Conservation (phyloP, 2,888 invertebrate species). For the Patella depressa region DNA sequence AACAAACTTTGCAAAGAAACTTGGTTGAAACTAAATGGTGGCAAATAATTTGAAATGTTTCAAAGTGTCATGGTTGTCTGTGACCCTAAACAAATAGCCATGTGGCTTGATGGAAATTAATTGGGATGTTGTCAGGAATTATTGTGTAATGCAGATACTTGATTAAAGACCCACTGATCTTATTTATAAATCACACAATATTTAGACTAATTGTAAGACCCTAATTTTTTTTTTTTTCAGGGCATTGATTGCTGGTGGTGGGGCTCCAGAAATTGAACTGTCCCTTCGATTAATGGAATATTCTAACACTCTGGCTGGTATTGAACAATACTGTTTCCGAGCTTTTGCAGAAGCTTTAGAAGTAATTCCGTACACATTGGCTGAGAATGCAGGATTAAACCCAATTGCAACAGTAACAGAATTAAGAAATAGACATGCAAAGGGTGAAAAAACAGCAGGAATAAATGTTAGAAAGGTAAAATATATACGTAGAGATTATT, state of each 20-base stretch:
- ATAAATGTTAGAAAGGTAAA: constrained; percentile 88
- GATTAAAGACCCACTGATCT: too few relatives aligned
- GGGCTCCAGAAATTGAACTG: constrained; percentile 96
- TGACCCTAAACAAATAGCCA: too few relatives aligned
- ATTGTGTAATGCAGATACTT: too few relatives aligned
- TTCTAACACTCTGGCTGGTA: constrained; percentile 88
- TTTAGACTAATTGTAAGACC: too few relatives aligned
- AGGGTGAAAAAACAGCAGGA: constrained; percentile 87
- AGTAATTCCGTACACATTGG: constrained; percentile 90
- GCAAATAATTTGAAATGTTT: too few relatives aligned
- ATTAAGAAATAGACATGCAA: constrained; percentile 91
- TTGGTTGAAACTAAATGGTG: too few relatives aligned
- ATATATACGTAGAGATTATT: background rate
- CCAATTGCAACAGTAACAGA: constrained; percentile 97
- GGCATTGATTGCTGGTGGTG: constrained; percentile 94
- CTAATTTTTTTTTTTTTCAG: constrained; percentile 64
- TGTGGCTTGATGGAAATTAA: too few relatives aligned
- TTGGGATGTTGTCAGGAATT: too few relatives aligned
- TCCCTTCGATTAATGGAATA: constrained; percentile 86
- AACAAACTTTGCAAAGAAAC: too few relatives aligned
- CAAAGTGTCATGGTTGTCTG: too few relatives aligned
- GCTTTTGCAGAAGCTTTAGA: constrained; percentile 97
- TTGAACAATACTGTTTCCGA: constrained; percentile 94
- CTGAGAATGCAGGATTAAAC: constrained; percentile 93
- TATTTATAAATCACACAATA: too few relatives aligned